Percentiles rank a stretch among this genome's conserved stretches.
These are phyloP conservation scores for Protomyctophum bolini DNA, from an alignment of 2,113 vertebrate genomes.

Conservation along the genomic window DNA sequence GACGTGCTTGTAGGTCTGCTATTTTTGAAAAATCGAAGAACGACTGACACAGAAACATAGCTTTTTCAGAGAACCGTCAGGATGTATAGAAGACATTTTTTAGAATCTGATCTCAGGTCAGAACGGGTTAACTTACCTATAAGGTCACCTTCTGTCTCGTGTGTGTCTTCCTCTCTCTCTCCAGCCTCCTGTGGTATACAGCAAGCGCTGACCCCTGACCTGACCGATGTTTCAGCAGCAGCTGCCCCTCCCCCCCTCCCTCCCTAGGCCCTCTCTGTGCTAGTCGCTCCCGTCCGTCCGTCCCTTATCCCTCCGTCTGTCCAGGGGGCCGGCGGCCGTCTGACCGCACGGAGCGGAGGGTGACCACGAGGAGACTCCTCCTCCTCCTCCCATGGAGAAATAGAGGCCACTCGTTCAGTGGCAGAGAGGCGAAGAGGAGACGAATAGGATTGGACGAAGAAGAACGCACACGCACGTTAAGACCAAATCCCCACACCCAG, in stretches of 20 bases:
- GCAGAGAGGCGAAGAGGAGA: conserved; percentile 47
- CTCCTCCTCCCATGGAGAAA: conserved; percentile 69
- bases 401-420: conserved; percentile 56
- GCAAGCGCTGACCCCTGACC: conserved; percentile 59
- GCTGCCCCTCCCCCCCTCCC: conserved; percentile 50
- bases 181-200: conserved; percentile 53
- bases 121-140: too few relatives aligned
- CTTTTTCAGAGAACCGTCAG: too few relatives aligned
- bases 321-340: too few relatives aligned
- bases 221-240: conserved; percentile 56
- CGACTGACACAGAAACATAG: too few relatives aligned
- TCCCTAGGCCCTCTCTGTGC: conserved; percentile 10
- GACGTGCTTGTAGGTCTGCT: too few relatives aligned
- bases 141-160: neutral
- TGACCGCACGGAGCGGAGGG: too few relatives aligned
- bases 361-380: too few relatives aligned
- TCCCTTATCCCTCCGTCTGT: too few relatives aligned
- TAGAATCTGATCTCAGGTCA: too few relatives aligned
- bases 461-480: neutral
- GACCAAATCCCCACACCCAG: neutral
- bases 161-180: conserved; percentile 1
- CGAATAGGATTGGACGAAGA: neutral
- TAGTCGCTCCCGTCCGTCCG: too few relatives aligned
- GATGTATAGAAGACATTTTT: too few relatives aligned
- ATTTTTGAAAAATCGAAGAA: too few relatives aligned